A percentile compares a stretch with the other conserved stretches of the same genome.
Conservation (phyloP, 2,113 vertebrate genomes). For the Benitochromis conjunctus region DNA sequence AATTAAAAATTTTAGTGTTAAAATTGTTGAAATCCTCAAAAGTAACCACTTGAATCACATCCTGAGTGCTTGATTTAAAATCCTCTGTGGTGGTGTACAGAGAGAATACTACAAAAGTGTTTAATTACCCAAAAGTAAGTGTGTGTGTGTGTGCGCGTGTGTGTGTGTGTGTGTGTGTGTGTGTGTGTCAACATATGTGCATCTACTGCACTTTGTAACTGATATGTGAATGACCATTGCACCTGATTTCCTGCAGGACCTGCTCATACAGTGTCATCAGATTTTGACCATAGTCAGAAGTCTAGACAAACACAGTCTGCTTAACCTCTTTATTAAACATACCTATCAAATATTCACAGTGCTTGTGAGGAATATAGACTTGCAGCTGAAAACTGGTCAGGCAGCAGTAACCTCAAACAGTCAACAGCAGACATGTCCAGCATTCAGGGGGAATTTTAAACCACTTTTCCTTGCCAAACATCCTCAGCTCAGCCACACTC, state of each 20-base stretch:
- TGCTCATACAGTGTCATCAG: background rate
- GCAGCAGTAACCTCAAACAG: background rate
- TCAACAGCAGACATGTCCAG: background rate
- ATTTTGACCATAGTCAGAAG: background rate
- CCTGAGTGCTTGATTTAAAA: background rate
- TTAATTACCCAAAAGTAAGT: background rate
- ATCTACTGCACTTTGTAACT: background rate
- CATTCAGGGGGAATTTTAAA: background rate
- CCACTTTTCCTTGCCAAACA: background rate
- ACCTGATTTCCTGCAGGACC: background rate
- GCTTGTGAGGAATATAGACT: background rate
- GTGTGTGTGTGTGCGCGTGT: too few relatives aligned
- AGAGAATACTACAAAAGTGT: background rate
- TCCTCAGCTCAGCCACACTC: background rate
- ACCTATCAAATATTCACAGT: background rate
- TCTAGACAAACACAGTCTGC: background rate
- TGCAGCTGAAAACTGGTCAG: background rate
- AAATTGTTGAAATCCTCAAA: background rate
- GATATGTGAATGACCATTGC: background rate
- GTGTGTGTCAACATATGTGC: background rate
- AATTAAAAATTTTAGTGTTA: too few relatives aligned
- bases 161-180: background rate
- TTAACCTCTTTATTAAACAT: background rate
- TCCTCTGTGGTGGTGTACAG: background rate
- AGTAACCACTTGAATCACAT: background rate